Evolutionary conservation across 1,140 invertebrate species (phyloP).

Genomic region (Planococcus citri): DNA sequence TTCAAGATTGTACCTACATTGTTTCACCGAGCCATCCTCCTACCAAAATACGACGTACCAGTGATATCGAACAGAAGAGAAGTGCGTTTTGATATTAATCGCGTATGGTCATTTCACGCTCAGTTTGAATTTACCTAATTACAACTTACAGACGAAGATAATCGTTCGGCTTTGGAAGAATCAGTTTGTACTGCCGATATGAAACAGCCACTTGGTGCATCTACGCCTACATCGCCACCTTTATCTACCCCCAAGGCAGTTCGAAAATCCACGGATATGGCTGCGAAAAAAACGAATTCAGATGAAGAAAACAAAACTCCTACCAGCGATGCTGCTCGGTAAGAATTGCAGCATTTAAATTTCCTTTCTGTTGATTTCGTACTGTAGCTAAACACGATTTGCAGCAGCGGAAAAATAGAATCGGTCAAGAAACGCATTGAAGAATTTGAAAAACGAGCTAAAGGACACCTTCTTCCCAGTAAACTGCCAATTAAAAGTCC

Average conservation of each 20-base stretch:
- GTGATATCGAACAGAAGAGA: not conserved
- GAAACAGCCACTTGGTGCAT: not conserved
- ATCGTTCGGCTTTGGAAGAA: not conserved
- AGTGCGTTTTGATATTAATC: not conserved
- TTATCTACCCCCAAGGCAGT: too few species aligned
- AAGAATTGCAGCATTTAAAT: not conserved
- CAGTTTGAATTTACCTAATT: not conserved
- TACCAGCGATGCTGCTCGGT: not conserved
- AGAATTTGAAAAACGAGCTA: constrained; percentile 9
- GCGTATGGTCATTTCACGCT: too few species aligned
- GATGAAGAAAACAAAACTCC: not conserved
- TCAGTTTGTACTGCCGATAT: not conserved
- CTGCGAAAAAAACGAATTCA: not conserved
- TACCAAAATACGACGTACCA: not conserved
- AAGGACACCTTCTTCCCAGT: not conserved
- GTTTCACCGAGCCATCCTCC: not conserved
- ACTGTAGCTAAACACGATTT: not conserved
- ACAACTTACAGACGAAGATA: not conserved
- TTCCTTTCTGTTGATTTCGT: not conserved
- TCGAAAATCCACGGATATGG: too few species aligned
- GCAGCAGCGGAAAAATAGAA: not conserved
- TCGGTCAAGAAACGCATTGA: constrained; percentile 4
- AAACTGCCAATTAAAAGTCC: constrained; percentile 1
- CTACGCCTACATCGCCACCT: not conserved
- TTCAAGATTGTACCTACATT: not conserved